A percentile compares a stretch with the other conserved stretches of the same genome.
These are phyloP conservation scores for Streblospio benedicti DNA, from an alignment of 1,140 invertebrate species.

Conservation along the genomic window DNA sequence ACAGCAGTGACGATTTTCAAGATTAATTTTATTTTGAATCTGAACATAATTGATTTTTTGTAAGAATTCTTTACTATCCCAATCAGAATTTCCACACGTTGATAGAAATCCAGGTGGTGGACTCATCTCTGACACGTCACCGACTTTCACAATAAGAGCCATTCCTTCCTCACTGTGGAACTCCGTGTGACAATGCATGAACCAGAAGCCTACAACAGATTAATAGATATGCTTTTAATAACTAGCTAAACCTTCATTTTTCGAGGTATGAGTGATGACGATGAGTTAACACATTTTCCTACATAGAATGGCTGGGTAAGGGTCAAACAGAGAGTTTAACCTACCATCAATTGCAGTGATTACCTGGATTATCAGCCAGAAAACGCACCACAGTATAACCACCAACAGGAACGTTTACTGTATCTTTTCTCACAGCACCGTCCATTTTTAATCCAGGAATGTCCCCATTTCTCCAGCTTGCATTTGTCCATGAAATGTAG, in stretches of 20 bases:
- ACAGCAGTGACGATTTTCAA: too few species aligned
- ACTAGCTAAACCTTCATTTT: too few species aligned
- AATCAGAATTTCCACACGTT: conserved; percentile 34
- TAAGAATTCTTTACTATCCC: neutral
- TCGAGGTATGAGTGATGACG: too few species aligned
- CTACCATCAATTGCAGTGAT: too few species aligned
- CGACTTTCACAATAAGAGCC: conserved; percentile 74
- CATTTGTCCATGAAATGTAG: conserved; percentile 26
- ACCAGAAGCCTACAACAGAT: conserved; percentile 84
- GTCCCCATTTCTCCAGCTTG: conserved; percentile 25
- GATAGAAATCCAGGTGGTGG: conserved; percentile 42
- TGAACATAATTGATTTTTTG: too few species aligned
- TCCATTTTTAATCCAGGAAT: conserved; percentile 41
- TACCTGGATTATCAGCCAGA: conserved; percentile 64
- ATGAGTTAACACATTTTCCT: too few species aligned
- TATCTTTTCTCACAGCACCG: conserved; percentile 60
- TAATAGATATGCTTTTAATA: too few species aligned
- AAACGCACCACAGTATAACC: conserved; percentile 63
- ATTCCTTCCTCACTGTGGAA: conserved; percentile 84
- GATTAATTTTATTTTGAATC: too few species aligned
- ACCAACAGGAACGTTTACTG: conserved; percentile 59
- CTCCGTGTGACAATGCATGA: conserved; percentile 85
- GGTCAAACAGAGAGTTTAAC: too few species aligned
- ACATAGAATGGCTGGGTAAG: too few species aligned
- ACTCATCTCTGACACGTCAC: conserved; percentile 39